These are phyloP conservation scores for Cloeon dipterum DNA, from an alignment of 2,888 invertebrate species.

Conservation along the genomic window DNA sequence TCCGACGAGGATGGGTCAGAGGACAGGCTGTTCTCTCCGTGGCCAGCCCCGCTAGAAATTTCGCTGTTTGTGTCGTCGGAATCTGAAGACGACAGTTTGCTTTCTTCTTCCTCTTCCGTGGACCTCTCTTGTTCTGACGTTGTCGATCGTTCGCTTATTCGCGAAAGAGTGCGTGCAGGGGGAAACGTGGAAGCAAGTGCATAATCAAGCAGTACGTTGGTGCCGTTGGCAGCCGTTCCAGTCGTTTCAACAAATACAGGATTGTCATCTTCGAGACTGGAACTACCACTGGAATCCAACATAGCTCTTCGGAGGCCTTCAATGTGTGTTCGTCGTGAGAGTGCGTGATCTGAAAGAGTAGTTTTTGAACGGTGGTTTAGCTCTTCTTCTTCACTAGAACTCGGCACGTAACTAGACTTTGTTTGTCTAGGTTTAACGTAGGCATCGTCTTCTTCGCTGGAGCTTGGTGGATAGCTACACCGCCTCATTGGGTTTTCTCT, in stretches of 20 bases:
- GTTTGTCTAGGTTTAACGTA: neutral
- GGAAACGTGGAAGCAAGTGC: neutral
- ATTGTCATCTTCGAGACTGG: constrained; percentile 47
- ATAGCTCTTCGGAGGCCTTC: constrained; percentile 25
- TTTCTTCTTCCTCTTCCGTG: constrained; percentile 65
- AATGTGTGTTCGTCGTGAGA: neutral
- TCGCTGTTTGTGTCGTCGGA: constrained; percentile 6
- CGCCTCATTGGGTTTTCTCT: neutral
- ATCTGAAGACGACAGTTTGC: constrained; percentile 31
- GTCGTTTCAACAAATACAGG: constrained; percentile 9
- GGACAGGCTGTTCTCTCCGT: constrained; percentile 33
- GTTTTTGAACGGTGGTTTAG: neutral
- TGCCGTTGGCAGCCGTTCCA: constrained; percentile 23
- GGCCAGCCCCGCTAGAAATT: constrained; percentile 4
- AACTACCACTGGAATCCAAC: constrained; percentile 64
- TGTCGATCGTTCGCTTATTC: constrained; percentile 73
- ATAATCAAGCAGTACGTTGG: neutral
- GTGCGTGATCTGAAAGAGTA: constrained; percentile 21
- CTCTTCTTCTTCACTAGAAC: neutral
- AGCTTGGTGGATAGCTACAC: neutral
- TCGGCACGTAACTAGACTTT: neutral
- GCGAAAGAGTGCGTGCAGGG: constrained; percentile 43
- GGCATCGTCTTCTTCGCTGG: neutral
- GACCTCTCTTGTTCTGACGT: constrained; percentile 67
- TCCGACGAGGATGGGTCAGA: constrained; percentile 34